Percentiles rank a stretch among this genome's conserved stretches.
Evolutionary conservation across 37 sponge, comb jelly and placozoan species (phyloP).

Genomic region (Bolinopsis microptera): DNA sequence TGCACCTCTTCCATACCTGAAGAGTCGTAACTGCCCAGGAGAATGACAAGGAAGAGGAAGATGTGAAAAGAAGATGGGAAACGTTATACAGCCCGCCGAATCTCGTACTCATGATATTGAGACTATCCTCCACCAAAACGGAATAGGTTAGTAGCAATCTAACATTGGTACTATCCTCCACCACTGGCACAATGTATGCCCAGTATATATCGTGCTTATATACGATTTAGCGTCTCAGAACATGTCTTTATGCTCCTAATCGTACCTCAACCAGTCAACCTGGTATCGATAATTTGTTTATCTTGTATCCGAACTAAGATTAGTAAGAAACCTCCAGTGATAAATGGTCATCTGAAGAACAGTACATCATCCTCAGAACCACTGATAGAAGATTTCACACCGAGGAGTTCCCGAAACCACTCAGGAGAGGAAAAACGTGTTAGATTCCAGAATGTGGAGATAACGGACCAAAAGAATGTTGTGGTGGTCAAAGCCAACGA

Average conservation of each 20-base stretch:
- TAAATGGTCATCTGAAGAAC: too few relatives aligned
- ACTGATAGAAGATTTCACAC: slow-evolving; percentile 26
- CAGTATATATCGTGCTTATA: too few relatives aligned
- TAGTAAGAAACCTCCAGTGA: too few relatives aligned
- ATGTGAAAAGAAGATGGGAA: not conserved
- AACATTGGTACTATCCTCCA: too few relatives aligned
- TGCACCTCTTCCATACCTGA: too few relatives aligned
- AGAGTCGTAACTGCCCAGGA: too few relatives aligned
- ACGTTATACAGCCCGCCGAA: not conserved
- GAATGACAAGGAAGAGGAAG: not conserved
- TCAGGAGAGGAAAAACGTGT: slow-evolving; percentile 52
- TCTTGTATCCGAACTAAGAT: too few relatives aligned
- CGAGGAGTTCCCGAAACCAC: slow-evolving; percentile 16
- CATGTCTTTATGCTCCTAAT: too few relatives aligned
- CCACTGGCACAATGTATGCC: too few relatives aligned
- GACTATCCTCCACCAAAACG: not conserved
- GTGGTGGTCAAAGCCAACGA: slow-evolving; percentile 44
- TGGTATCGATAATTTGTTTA: too few relatives aligned
- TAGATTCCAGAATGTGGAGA: slow-evolving; percentile 30
- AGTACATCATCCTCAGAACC: not conserved
- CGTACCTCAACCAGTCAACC: too few relatives aligned
- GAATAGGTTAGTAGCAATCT: not conserved
- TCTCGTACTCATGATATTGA: not conserved
- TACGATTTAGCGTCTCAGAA: too few relatives aligned
- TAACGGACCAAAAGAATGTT: not conserved